phyloP scores from a whole-genome alignment of 2,113 vertebrate species.

The Sus scrofa region DNA sequence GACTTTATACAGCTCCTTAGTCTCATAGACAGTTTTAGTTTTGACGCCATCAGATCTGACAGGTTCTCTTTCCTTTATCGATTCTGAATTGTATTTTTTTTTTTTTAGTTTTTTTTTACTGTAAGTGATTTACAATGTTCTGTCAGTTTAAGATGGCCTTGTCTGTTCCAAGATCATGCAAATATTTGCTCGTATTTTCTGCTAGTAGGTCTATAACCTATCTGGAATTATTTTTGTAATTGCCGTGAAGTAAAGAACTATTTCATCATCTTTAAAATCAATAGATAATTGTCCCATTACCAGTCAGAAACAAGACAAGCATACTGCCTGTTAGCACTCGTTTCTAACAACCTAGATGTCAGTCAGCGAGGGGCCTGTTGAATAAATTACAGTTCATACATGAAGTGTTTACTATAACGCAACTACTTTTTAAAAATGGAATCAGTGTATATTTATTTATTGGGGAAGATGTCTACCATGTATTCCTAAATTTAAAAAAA shows the following conservation, averaged over 20 bases:
- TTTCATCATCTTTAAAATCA: constrained; percentile 42
- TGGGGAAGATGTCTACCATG: background rate
- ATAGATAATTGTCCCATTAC: background rate
- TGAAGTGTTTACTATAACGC: background rate
- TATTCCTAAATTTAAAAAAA: background rate
- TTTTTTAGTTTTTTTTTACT: too few relatives aligned
- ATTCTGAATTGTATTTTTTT: background rate
- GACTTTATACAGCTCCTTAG: background rate
- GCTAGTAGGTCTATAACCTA: background rate
- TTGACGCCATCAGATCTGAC: background rate
- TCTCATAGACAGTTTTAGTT: background rate
- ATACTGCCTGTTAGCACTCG: background rate
- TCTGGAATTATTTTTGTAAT: background rate
- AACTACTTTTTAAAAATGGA: background rate
- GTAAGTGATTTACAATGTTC: too few relatives aligned
- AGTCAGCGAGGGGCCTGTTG: background rate
- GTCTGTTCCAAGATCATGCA: background rate
- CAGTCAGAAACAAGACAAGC: background rate
- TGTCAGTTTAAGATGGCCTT: background rate
- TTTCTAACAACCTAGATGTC: background rate
- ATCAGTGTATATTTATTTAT: background rate
- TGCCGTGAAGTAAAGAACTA: background rate
- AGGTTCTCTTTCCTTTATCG: background rate
- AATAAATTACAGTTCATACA: background rate
- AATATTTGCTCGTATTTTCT: background rate